Evolutionary conservation across 2,888 invertebrate genomes (phyloP).

Genomic region (Pinctada fucata): DNA sequence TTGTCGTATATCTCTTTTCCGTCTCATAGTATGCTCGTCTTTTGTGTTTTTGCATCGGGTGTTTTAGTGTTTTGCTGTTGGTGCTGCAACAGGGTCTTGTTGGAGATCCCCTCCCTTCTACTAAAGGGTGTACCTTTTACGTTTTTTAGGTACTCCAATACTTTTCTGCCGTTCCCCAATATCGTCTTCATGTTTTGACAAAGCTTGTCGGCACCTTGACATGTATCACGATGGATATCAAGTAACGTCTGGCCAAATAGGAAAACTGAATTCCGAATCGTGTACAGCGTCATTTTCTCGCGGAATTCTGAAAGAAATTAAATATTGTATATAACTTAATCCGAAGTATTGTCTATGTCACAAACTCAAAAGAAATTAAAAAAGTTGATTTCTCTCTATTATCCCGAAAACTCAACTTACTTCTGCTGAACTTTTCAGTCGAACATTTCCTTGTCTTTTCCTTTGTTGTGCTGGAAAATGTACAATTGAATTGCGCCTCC

Average conservation of each 20-base stretch:
- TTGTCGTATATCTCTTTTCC: too few relatives aligned
- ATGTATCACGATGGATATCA: slow-evolving; percentile 76
- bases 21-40: too few relatives aligned
- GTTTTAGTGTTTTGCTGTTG: too few relatives aligned
- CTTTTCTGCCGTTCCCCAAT: slow-evolving; percentile 74
- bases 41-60: too few relatives aligned
- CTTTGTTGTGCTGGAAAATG: slow-evolving; percentile 9
- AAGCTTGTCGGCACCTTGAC: slow-evolving; percentile 61
- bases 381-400: background rate
- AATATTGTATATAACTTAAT: too few relatives aligned
- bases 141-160: slow-evolving; percentile 77
- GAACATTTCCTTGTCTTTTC: background rate
- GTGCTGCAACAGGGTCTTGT: too few relatives aligned
- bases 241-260: slow-evolving; percentile 80
- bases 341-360: too few relatives aligned
- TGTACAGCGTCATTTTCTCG: slow-evolving; percentile 79
- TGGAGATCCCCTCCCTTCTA: too few relatives aligned
- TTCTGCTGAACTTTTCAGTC: background rate
- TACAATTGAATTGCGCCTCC: slow-evolving; percentile 77
- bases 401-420: background rate
- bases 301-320: slow-evolving; percentile 24
- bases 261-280: slow-evolving; percentile 80
- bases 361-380: background rate
- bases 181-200: slow-evolving; percentile 39
- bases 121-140: slow-evolving; percentile 77